A percentile compares a stretch with the other conserved stretches of the same genome.
These are phyloP conservation scores for Drosophila imparisetae DNA, from an alignment of 2,888 invertebrate genomes.

Conservation along the genomic window DNA sequence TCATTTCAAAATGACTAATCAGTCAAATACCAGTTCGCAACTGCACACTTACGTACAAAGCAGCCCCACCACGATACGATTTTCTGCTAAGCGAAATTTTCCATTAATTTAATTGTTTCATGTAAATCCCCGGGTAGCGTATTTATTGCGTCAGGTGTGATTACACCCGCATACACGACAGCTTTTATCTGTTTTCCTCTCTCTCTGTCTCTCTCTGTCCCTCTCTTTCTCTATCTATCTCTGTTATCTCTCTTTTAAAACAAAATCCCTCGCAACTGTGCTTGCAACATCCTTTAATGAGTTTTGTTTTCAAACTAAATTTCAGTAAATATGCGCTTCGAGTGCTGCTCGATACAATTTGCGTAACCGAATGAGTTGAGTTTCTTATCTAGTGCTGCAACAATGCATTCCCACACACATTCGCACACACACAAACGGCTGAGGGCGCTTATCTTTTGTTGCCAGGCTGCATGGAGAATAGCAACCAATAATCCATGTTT, in stretches of 20 bases:
- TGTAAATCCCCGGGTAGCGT: constrained; percentile 57
- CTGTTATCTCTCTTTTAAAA: constrained; percentile 10
- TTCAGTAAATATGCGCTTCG: constrained; percentile 74
- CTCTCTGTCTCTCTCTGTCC: background rate
- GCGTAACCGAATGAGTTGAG: constrained; percentile 65
- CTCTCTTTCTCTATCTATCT: background rate
- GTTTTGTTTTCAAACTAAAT: constrained; percentile 75
- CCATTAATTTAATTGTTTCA: constrained; percentile 74
- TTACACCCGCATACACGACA: constrained; percentile 54
- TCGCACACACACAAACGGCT: constrained; percentile 10
- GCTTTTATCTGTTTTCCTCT: constrained; percentile 20
- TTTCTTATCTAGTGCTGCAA: constrained; percentile 55
- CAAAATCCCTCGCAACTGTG: constrained; percentile 22
- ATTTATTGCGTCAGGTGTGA: constrained; percentile 72
- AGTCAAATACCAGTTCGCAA: constrained; percentile 65
- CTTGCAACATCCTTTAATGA: constrained; percentile 67
- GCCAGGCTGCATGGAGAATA: constrained; percentile 61
- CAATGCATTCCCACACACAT: constrained; percentile 49
- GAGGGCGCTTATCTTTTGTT: constrained; percentile 74
- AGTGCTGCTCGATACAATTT: constrained; percentile 70
- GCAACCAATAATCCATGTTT: constrained; percentile 18
- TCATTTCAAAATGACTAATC: constrained; percentile 72
- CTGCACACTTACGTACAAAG: background rate
- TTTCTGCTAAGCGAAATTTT: constrained; percentile 42
- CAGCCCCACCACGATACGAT: background rate